Percentiles rank a stretch among this genome's conserved stretches.
These are phyloP conservation scores for Ellobium chinense DNA, from an alignment of 2,888 invertebrate genomes.

Conservation along the genomic window DNA sequence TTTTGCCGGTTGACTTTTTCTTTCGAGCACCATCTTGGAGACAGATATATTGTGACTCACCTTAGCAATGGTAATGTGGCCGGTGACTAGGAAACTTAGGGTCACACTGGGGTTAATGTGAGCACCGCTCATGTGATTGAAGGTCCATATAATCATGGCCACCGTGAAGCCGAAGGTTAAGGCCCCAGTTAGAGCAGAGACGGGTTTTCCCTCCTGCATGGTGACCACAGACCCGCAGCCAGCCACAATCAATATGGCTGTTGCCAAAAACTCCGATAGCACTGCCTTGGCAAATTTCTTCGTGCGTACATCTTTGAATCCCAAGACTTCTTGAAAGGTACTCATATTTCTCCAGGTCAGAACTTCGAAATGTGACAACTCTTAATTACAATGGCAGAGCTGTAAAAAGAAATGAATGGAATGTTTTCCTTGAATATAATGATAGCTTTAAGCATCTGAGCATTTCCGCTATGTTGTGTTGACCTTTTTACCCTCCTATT, in stretches of 20 bases:
- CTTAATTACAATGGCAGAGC: no score
- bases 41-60: no score
- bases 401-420: no score
- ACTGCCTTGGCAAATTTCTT: conserved; percentile 20
- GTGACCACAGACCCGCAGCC: conserved; percentile 86
- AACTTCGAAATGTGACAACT: no score
- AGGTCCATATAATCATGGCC: conserved; percentile 88
- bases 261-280: conserved; percentile 4
- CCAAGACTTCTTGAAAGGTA: neutral
- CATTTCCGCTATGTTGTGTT: no score
- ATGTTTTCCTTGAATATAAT: no score
- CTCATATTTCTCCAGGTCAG: no score
- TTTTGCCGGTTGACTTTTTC: no score
- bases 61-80: conserved; percentile 90
- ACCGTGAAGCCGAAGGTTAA: conserved; percentile 93
- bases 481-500: no score
- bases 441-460: no score
- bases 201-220: conserved; percentile 63
- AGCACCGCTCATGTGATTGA: conserved; percentile 93
- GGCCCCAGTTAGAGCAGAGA: conserved; percentile 85
- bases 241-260: conserved; percentile 85
- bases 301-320: conserved; percentile 25
- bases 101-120: conserved; percentile 97
- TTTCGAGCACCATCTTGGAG: no score
- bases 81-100: conserved; percentile 89